These are phyloP conservation scores for Ceratina japonica DNA, from an alignment of 1,140 invertebrate species.

Conservation along the genomic window DNA sequence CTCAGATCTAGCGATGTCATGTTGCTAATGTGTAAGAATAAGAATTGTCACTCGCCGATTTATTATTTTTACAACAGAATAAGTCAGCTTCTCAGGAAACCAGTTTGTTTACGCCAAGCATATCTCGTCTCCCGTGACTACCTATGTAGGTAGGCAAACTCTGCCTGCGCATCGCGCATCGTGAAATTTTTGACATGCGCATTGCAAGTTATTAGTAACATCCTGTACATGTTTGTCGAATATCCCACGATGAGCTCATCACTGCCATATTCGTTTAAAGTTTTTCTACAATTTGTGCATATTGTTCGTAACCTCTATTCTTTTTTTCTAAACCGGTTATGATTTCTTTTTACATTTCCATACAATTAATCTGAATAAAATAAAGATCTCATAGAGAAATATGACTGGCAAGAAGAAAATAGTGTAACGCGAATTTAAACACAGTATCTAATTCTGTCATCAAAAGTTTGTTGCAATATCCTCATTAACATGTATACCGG, in stretches of 20 bases:
- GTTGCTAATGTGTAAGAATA: slow-evolving; percentile 34
- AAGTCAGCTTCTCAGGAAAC: slow-evolving; percentile 42
- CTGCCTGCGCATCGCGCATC: too few relatives aligned
- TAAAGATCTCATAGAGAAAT: neutral
- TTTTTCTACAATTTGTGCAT: neutral
- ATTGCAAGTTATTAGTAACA: too few relatives aligned
- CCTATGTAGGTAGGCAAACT: slow-evolving; percentile 51
- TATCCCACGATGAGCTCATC: too few relatives aligned
- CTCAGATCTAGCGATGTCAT: slow-evolving; percentile 85
- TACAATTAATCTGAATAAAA: neutral
- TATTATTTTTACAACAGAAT: slow-evolving; percentile 8
- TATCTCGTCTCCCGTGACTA: slow-evolving; percentile 64
- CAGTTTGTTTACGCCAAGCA: slow-evolving; percentile 73
- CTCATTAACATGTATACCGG: slow-evolving; percentile 23
- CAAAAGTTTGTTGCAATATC: neutral
- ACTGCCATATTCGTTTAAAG: too few relatives aligned
- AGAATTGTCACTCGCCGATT: slow-evolving; percentile 31
- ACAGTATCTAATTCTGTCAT: neutral
- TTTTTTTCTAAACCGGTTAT: neutral
- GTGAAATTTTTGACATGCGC: too few relatives aligned
- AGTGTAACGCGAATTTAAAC: neutral
- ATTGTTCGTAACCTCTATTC: neutral
- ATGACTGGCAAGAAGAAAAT: neutral
- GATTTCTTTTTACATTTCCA: neutral
- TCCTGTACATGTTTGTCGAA: too few relatives aligned